Evolutionary conservation across 2,888 invertebrate genomes (phyloP), one percentile per base, ranked within the genome.

Genomic region (Tetragonula carbonaria): DNA sequence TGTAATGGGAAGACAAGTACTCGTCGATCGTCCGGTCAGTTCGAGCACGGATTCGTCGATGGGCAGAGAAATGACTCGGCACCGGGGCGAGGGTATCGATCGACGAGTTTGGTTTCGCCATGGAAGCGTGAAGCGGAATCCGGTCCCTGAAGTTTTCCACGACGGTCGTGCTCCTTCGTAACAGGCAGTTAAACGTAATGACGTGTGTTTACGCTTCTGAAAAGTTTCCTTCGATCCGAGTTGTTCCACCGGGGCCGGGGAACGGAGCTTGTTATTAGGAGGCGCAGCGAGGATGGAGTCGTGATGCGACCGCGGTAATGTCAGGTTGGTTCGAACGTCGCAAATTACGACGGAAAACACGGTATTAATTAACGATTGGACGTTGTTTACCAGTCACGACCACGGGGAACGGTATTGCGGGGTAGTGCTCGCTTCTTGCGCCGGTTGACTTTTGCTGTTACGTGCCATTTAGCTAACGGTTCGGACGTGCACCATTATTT

Each of bases 391-490:
- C 72, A 78, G 82, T 75, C 77, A 85, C 82, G 86, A 82, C 74
- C 84, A 80, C 63, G 78, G 45, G 78, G 78, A 83, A 75, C 77
- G 80, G 86, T 82, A 82, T 86, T 63, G 87, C 67, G 66, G 84
- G 75, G 74, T 28, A 28, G 28, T 70, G 63, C 57, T 67, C 63
- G 71, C 80, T 87, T 87, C 84, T 86, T 80, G 82, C 78, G 84
- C 85, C 82, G 77, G 88, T 79, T 87, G 84, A 87, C 91, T 88
- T 89, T 91, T 88, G 91, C 92, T 91, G 92, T 92, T 93, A 93
- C 93, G 91, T 92, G 93, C 92, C 91, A 92, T 93, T 94, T 93
- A 93, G 90, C 90, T 90, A 91, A 91, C 92, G 90, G 90, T 68
- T 88, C 91, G 86, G 45, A 55, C 88, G 88, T 91, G 90, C 92